These are phyloP conservation scores for Phyllotreta cruciferae DNA, from an alignment of 2,888 invertebrate genomes.

Conservation along the genomic window DNA sequence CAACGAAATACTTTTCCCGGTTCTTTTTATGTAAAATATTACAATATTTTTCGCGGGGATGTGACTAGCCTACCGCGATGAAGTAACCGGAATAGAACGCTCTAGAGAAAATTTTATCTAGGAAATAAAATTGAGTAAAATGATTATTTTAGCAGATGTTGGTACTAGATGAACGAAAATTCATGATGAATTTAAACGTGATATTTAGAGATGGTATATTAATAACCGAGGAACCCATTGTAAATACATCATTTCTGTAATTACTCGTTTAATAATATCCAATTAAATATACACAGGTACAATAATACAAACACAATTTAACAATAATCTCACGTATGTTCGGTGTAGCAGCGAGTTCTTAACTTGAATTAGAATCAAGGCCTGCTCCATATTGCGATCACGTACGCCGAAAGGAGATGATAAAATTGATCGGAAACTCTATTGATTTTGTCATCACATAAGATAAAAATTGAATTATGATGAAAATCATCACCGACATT, in stretches of 20 bases:
- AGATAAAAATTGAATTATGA: constrained; percentile 31
- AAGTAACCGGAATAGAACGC: too few relatives aligned
- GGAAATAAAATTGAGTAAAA: too few relatives aligned
- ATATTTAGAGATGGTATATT: too few relatives aligned
- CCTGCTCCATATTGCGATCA: constrained; percentile 29
- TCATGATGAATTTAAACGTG: too few relatives aligned
- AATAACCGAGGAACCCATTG: too few relatives aligned
- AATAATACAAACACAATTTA: too few relatives aligned
- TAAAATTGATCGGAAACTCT: constrained; percentile 25
- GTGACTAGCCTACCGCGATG: not conserved
- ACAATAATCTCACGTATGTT: not conserved
- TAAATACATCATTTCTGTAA: too few relatives aligned
- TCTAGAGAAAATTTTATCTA: too few relatives aligned
- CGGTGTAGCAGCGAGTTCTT: not conserved
- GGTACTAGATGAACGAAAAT: too few relatives aligned
- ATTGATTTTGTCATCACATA: constrained; percentile 33
- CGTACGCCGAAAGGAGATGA: constrained; percentile 13
- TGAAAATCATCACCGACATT: constrained; percentile 25
- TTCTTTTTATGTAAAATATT: constrained; percentile 9
- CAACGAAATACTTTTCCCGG: constrained; percentile 9
- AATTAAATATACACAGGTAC: too few relatives aligned
- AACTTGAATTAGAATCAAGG: constrained; percentile 7
- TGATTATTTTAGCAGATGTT: too few relatives aligned
- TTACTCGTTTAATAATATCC: too few relatives aligned
- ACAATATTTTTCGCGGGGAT: constrained; percentile 11